Evolutionary conservation across 2,888 invertebrate species (phyloP), one percentile per base, ranked within the genome.

Genomic region (Oscheius sp.): DNA sequence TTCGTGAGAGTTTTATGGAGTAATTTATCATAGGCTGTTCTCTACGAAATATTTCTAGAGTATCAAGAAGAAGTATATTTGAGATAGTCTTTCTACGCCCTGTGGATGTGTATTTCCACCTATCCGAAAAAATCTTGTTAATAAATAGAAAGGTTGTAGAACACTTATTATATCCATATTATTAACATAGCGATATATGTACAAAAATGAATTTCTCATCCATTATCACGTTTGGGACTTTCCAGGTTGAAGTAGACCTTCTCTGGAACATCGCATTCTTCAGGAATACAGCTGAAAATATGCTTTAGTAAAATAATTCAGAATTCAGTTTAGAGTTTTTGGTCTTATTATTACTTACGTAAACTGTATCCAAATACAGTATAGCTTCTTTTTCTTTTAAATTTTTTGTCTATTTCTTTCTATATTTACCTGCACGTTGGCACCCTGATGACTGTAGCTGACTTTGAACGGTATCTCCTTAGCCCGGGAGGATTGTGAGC

Each of bases 401-500:
- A 2, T n/a, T 50, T 50, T 26, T 26, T 36, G 36, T 17, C 20
- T 14, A 41, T 6, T 41, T 36, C 5, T 3, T 17, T n/a, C n/a
- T 6, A 12, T 12, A 41, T 17, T 36, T 20, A 56, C 56, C 56
- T 20, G 17, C 41, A 41, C 5, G 22, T 44, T 4, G 59, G 59
- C 20, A 14, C 44, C 41, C 24, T 22, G 6, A 59, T n/a, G 9
- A 59, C 17, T 6, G 59, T 41, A 24, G 44, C 20, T 8, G 59
- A 59, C 17, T 59, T 59, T 2, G 59, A 59, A 12, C 59, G 41
- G 20, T 41, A 59, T 41, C 59, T 59, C 24, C 59, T 17, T n/a
- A 59, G 44, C 1, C 59, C 59, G 12, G 38, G 38, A 6, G 24
- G 9, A 4, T 24, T 24, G 28, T 4, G 30, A 12, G 8, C 17